Conservation (phyloP, 2,888 invertebrate species). For the Copidosoma aretas region DNA sequence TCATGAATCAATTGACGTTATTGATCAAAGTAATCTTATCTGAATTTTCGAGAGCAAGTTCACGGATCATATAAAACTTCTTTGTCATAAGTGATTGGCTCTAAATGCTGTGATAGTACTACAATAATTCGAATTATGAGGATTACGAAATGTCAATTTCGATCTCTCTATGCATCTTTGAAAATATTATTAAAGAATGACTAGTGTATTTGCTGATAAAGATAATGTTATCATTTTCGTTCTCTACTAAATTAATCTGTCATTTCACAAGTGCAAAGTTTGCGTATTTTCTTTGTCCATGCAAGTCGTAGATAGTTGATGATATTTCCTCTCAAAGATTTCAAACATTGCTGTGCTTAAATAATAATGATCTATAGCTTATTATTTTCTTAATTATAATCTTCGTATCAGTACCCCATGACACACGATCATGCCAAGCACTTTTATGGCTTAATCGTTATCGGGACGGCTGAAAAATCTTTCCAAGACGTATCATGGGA, state of each 20-base stretch:
- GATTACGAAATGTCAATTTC: background rate
- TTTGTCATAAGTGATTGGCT: background rate
- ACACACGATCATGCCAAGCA: background rate
- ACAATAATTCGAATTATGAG: background rate
- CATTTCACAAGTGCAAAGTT: background rate
- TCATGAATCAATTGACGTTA: background rate
- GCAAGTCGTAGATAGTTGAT: no score
- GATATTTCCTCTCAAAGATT: no score
- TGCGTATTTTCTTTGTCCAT: background rate
- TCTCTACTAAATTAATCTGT: background rate
- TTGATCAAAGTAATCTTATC: conserved; percentile 5
- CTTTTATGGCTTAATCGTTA: background rate
- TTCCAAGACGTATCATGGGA: no score
- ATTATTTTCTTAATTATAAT: no score
- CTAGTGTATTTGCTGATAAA: background rate
- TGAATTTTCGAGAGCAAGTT: background rate
- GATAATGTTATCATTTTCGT: background rate
- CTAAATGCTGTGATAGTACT: no score
- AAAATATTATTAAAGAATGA: background rate
- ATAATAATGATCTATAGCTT: no score
- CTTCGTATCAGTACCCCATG: no score
- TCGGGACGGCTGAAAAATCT: background rate
- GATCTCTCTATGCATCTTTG: background rate
- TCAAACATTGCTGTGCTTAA: no score
- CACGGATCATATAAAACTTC: background rate